Evolutionary conservation across 2,888 invertebrate species (phyloP).

Genomic region (Aphrophora alni): DNA sequence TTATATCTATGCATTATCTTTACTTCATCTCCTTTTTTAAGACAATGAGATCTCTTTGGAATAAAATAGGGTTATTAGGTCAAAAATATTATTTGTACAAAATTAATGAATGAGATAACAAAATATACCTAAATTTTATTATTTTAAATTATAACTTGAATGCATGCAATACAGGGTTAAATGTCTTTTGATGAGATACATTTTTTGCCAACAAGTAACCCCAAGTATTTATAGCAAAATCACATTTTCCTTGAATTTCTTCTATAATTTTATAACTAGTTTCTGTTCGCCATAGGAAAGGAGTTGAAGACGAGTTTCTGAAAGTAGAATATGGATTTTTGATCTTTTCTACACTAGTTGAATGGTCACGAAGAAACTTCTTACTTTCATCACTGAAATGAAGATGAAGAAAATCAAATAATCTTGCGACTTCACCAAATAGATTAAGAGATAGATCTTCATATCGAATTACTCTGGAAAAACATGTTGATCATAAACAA

Average conservation of each 20-base stretch:
- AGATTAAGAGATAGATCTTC: conserved; percentile 83
- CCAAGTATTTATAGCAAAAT: conserved; percentile 81
- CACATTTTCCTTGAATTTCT: conserved; percentile 69
- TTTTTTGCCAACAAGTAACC: conserved; percentile 73
- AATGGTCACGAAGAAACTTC: conserved; percentile 80
- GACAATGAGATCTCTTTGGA: too few relatives aligned
- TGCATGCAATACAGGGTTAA: conserved; percentile 60
- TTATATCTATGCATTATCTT: too few relatives aligned
- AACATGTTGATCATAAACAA: not conserved
- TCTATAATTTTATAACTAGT: conserved; percentile 74
- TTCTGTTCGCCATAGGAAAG: conserved; percentile 84
- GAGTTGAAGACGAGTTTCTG: conserved; percentile 80
- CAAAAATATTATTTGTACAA: too few relatives aligned
- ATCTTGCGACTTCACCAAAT: conserved; percentile 65
- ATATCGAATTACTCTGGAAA: conserved; percentile 76
- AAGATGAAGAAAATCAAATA: conserved; percentile 78
- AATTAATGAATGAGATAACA: too few relatives aligned
- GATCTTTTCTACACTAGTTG: conserved; percentile 68
- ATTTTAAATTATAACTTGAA: not conserved
- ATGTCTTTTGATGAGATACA: conserved; percentile 64
- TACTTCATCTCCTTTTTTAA: too few relatives aligned
- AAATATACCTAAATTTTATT: too few relatives aligned
- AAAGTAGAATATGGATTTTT: conserved; percentile 67
- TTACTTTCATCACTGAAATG: conserved; percentile 71
- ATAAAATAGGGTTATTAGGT: too few relatives aligned